phyloP scores from a whole-genome alignment of 1,140 invertebrate genomes.

The Drosophila baimaii region DNA sequence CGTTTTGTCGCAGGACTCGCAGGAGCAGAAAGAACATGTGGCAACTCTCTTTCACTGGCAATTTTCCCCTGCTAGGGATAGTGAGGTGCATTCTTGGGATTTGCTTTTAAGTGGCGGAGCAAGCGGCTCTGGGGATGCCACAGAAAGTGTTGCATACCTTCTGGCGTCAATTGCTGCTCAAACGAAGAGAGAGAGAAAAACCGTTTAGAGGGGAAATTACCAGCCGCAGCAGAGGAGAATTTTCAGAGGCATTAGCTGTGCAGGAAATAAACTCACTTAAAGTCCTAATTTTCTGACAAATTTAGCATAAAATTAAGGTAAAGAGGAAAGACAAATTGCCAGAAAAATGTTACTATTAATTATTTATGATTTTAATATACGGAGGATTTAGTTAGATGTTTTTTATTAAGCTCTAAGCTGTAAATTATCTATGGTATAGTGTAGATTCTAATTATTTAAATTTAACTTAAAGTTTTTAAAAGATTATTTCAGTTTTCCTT shows the following conservation, averaged over 20 bases:
- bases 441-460: no score
- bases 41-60: conserved; percentile 32
- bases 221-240: conserved; percentile 25
- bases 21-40: conserved; percentile 21
- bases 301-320: not conserved
- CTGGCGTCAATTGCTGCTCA: conserved; percentile 24
- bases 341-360: no score
- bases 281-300: no score
- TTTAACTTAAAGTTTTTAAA: not conserved
- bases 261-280: not conserved
- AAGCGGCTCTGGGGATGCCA: conserved; percentile 17
- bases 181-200: not conserved
- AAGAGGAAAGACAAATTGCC: no score
- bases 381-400: no score
- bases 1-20: conserved; percentile 64
- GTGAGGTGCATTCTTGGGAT: conserved; percentile 56
- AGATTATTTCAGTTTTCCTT: not conserved
- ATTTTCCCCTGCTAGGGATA: conserved; percentile 19
- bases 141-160: conserved; percentile 67
- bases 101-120: conserved; percentile 55
- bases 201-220: conserved; percentile 3
- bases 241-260: conserved; percentile 9
- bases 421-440: no score
- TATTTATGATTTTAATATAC: no score
- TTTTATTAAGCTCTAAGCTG: no score